Conservation (phyloP, 2,797 vertebrate genomes). For the Xyrichtys novacula region DNA sequence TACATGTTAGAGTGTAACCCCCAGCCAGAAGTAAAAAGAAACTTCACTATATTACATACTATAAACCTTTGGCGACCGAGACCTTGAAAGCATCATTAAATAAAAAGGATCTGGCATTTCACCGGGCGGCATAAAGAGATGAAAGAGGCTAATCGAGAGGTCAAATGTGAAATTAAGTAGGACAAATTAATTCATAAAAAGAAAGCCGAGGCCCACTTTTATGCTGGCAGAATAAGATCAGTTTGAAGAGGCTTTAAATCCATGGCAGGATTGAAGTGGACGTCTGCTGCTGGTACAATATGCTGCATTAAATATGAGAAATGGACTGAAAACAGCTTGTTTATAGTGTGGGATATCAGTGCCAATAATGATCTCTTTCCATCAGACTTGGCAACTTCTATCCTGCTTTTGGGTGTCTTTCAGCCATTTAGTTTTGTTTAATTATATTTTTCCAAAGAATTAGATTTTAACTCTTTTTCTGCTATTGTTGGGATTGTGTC, state of each 20-base stretch:
- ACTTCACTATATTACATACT: neutral
- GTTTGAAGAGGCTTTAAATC: conserved; percentile 32
- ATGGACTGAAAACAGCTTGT: conserved; percentile 7
- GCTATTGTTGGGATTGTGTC: neutral
- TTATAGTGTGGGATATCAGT: neutral
- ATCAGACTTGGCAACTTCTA: neutral
- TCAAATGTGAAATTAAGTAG: conserved; percentile 54
- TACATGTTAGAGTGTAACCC: neutral
- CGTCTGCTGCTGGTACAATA: conserved; percentile 26
- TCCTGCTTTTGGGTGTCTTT: conserved; percentile 13
- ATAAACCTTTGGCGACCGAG: conserved; percentile 6
- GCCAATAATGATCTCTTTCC: neutral
- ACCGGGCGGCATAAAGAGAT: conserved; percentile 15
- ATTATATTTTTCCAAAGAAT: neutral
- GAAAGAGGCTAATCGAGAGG: conserved; percentile 43
- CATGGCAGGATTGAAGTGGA: conserved; percentile 7
- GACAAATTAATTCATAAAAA: conserved; percentile 46
- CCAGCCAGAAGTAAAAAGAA: conserved; percentile 1
- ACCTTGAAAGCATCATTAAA: conserved; percentile 29
- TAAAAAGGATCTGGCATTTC: conserved; percentile 31
- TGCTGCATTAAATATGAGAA: conserved; percentile 22
- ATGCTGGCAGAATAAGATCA: conserved; percentile 33
- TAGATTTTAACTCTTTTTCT: neutral
- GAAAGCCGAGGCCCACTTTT: conserved; percentile 21
- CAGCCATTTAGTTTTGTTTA: neutral